phyloP scores from a whole-genome alignment of 2,113 vertebrate genomes.

The Vidua chalybeata region DNA sequence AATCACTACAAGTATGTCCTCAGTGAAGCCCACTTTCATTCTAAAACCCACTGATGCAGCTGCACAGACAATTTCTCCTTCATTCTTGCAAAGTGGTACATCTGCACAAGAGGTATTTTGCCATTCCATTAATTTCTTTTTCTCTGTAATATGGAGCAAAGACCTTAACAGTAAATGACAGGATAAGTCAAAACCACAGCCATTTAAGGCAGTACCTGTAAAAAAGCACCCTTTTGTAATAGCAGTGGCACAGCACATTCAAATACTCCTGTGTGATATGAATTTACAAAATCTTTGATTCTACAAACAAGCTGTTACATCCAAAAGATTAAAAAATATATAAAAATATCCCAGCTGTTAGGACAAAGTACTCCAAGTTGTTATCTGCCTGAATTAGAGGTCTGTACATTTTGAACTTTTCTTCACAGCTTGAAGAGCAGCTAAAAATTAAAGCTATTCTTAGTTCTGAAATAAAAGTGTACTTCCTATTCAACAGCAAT shows the following conservation, averaged over 20 bases:
- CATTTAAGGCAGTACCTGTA: not conserved
- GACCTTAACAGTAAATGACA: not conserved
- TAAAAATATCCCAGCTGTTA: not conserved
- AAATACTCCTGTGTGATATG: not conserved
- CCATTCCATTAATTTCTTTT: not conserved
- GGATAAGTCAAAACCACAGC: not conserved
- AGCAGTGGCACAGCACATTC: not conserved
- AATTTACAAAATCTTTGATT: not conserved
- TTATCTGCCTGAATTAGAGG: not conserved
- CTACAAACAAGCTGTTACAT: not conserved
- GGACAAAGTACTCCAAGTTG: not conserved
- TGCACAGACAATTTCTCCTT: not conserved
- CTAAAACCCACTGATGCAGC: not conserved
- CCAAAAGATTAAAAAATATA: not conserved
- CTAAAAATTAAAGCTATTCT: not conserved
- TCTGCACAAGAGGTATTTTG: not conserved
- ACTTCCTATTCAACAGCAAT: not conserved
- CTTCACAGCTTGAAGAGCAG: not conserved
- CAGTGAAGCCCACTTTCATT: not conserved
- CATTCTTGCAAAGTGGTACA: not conserved
- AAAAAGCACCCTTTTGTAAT: not conserved
- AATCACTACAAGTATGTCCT: not conserved
- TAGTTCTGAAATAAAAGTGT: not conserved
- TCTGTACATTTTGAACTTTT: not conserved
- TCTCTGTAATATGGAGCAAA: not conserved